Evolutionary conservation across 2,113 vertebrate genomes (phyloP).

Genomic region (Ceratotherium simum): DNA sequence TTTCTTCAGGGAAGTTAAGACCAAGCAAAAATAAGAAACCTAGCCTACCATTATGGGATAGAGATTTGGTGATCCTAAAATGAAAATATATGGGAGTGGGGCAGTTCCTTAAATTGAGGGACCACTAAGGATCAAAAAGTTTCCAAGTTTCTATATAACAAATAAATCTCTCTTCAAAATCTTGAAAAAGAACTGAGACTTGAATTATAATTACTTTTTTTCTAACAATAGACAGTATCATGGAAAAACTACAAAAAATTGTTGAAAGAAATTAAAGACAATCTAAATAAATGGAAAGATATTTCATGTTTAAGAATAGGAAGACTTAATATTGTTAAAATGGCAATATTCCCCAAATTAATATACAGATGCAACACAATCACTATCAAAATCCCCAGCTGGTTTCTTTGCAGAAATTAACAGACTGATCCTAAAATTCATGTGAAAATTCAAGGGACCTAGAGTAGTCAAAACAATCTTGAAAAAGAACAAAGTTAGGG

Average conservation of each 20-base stretch:
- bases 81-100: neutral
- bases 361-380: neutral
- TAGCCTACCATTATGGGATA: neutral
- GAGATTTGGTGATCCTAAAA: neutral
- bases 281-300: neutral
- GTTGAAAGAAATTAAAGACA: neutral
- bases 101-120: neutral
- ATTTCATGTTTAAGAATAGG: neutral
- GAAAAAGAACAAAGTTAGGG: neutral
- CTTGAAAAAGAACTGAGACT: neutral
- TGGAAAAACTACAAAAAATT: neutral
- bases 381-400: neutral
- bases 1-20: neutral
- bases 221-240: neutral
- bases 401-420: neutral
- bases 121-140: neutral
- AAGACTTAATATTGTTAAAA: neutral
- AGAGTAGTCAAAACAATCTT: neutral
- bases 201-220: conserved; percentile 17
- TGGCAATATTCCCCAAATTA: neutral
- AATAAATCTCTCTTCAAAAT: conserved; percentile 5
- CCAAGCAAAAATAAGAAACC: neutral
- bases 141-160: neutral
- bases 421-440: neutral
- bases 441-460: conserved; percentile 2